Evolutionary conservation across 2,888 invertebrate genomes (phyloP).

Genomic region (Acanthosepion pharaonis): DNA sequence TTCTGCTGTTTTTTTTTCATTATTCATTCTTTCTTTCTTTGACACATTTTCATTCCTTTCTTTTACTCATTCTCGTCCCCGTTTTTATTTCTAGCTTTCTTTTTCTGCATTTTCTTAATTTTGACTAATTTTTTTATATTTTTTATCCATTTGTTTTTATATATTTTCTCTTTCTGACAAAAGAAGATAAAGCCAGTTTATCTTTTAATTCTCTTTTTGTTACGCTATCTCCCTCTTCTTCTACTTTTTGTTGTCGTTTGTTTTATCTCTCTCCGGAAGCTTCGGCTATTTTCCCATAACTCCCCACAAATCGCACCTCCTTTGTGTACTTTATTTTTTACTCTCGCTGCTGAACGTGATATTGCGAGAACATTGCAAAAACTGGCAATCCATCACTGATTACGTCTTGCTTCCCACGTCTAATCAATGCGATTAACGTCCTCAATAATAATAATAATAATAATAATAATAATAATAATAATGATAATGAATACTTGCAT

Average conservation of each 20-base stretch:
- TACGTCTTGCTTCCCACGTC: background rate
- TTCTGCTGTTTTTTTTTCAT: too few relatives aligned
- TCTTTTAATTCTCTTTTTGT: background rate
- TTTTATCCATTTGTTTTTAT: background rate
- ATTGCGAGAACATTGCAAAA: background rate
- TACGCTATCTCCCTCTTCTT: background rate
- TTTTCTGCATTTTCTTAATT: too few relatives aligned
- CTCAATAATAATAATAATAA: background rate
- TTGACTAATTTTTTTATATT: too few relatives aligned
- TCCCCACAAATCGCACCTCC: background rate
- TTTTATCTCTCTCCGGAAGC: background rate
- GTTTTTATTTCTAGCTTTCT: too few relatives aligned
- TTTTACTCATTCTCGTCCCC: too few relatives aligned
- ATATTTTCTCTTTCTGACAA: background rate
- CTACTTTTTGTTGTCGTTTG: background rate
- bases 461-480: background rate
- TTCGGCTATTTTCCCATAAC: background rate
- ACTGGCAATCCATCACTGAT: background rate
- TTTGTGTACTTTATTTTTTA: background rate
- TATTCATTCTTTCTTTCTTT: too few relatives aligned
- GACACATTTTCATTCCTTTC: too few relatives aligned
- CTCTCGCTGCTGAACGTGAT: background rate
- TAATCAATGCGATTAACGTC: slow-evolving; percentile 33
- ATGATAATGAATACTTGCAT: background rate
- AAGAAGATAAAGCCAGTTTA: background rate